Conservation (phyloP, 1,140 invertebrate species). For the Argopecten irradians region DNA sequence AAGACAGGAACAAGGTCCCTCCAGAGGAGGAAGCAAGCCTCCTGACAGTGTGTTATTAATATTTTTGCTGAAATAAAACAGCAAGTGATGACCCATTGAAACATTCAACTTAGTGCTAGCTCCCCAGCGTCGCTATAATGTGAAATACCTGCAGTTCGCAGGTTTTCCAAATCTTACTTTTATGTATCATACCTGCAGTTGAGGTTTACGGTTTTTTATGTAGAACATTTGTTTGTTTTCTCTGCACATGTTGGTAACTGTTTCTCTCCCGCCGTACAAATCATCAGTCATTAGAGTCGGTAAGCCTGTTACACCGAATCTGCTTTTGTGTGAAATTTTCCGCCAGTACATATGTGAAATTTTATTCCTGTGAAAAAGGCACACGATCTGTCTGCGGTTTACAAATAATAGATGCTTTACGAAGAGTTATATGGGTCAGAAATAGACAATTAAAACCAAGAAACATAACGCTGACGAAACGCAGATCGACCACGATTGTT, state of each 20-base stretch:
- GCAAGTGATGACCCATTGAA: neutral
- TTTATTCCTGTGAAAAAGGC: constrained; percentile 10
- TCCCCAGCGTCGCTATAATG: neutral
- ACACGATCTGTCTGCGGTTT: neutral
- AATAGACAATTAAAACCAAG: neutral
- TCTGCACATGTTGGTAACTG: constrained; percentile 11
- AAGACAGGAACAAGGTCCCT: constrained; percentile 14
- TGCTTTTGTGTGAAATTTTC: constrained; percentile 11
- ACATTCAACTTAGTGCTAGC: neutral
- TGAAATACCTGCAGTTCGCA: constrained; percentile 13
- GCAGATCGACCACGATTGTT: neutral
- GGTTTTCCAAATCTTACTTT: neutral
- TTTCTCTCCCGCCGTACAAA: neutral
- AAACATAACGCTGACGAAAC: neutral
- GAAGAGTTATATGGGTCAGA: constrained; percentile 11
- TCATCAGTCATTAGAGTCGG: constrained; percentile 4
- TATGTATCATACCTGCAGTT: constrained; percentile 4
- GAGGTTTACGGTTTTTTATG: constrained; percentile 10
- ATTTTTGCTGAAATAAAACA: constrained; percentile 23
- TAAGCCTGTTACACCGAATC: neutral
- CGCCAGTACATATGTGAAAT: constrained; percentile 16
- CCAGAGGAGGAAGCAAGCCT: neutral
- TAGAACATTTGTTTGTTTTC: constrained; percentile 18
- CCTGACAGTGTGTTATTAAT: constrained; percentile 10
- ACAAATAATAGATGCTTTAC: neutral